These are phyloP conservation scores for Agrotis segetum DNA, from an alignment of 2,888 invertebrate genomes.

Conservation along the genomic window DNA sequence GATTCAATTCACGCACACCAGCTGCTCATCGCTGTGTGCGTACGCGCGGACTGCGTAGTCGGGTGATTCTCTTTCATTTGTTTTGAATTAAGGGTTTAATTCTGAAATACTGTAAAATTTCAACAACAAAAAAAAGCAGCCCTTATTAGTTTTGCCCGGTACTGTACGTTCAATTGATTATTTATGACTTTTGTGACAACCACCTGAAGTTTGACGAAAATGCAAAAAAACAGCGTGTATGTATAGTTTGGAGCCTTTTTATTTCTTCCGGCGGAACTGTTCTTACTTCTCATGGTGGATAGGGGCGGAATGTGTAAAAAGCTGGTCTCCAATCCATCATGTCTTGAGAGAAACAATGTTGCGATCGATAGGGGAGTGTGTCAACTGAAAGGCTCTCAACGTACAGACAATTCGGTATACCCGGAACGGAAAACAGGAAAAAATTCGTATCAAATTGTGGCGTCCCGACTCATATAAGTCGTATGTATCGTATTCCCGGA, in stretches of 20 bases:
- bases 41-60: too few species aligned
- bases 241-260: not conserved
- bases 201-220: too few species aligned
- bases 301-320: conserved; percentile 11
- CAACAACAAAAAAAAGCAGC: too few species aligned
- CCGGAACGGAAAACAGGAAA: conserved; percentile 28
- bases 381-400: not conserved
- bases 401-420: conserved; percentile 7
- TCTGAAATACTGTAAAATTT: too few species aligned
- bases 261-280: not conserved
- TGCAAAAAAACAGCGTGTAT: too few species aligned
- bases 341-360: conserved; percentile 1
- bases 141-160: too few species aligned
- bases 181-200: too few species aligned
- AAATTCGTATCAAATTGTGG: conserved; percentile 23
- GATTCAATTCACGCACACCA: too few species aligned
- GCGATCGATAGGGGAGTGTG: not conserved
- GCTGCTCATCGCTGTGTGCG: too few species aligned
- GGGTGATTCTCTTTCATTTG: too few species aligned
- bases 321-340: not conserved
- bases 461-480: conserved; percentile 36
- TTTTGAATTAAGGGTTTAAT: too few species aligned
- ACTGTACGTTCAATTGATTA: too few species aligned
- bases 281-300: not conserved
- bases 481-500: conserved; percentile 46